Percentiles rank a stretch among this genome's conserved stretches.
These are phyloP conservation scores for Xylota sylvarum DNA, from an alignment of 2,888 invertebrate genomes.

Conservation along the genomic window DNA sequence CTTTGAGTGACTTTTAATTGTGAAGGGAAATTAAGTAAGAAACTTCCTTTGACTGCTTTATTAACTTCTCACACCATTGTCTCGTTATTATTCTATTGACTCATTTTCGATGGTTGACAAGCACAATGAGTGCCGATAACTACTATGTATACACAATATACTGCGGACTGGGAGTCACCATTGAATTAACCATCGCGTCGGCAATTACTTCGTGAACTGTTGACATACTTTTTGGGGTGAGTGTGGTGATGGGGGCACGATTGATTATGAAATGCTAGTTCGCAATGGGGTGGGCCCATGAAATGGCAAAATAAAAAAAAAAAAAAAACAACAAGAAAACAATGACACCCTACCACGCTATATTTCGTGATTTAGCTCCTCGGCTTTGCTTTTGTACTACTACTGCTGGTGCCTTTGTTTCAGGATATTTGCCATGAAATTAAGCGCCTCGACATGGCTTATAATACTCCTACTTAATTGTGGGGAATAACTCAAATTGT, in stretches of 20 bases:
- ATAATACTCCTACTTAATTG: conserved; percentile 63
- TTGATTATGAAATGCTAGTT: conserved; percentile 34
- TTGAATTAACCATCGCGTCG: conserved; percentile 32
- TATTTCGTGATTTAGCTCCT: conserved; percentile 64
- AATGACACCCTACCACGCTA: conserved; percentile 68
- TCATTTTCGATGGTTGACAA: conserved; percentile 3
- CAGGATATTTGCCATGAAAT: conserved; percentile 55
- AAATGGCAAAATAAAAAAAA: neutral
- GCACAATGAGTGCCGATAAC: conserved; percentile 20
- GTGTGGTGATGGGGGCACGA: conserved; percentile 12
- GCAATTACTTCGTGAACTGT: conserved; percentile 61
- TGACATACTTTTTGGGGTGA: conserved; percentile 48
- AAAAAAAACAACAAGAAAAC: conserved; percentile 6
- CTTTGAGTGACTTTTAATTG: conserved; percentile 27
- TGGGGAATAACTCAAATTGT: conserved; percentile 65
- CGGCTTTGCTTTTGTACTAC: neutral
- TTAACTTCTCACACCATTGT: neutral
- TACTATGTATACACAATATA: no score
- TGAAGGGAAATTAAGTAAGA: conserved; percentile 16
- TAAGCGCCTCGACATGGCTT: conserved; percentile 48
- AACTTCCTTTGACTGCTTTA: conserved; percentile 14
- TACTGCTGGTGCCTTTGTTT: conserved; percentile 31
- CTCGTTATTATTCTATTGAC: conserved; percentile 25
- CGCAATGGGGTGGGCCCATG: neutral
- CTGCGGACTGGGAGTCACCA: conserved; percentile 15